Conservation (phyloP, 2,888 invertebrate species). For the Pterostichus niger region DNA sequence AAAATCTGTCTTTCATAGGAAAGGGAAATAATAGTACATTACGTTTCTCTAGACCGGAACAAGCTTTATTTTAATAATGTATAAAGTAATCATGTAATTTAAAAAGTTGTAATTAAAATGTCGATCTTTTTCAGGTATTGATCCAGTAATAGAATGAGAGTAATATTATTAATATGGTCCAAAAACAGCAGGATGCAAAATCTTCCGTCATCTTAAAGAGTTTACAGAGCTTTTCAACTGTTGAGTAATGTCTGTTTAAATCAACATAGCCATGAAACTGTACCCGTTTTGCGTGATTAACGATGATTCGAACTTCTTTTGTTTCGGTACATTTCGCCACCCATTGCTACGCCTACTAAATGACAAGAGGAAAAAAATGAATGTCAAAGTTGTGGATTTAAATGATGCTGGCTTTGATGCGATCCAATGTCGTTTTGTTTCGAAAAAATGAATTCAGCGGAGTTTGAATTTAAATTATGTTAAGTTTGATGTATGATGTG, state of each 20-base stretch:
- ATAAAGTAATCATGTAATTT: no score
- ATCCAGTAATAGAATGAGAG: no score
- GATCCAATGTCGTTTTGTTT: conserved; percentile 39
- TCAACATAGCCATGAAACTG: conserved; percentile 35
- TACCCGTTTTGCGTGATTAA: conserved; percentile 51
- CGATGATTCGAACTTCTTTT: conserved; percentile 60
- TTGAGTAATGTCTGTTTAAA: conserved; percentile 60
- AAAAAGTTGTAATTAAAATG: no score
- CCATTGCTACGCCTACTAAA: background rate
- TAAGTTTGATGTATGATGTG: conserved; percentile 49
- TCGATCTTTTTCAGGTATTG: no score
- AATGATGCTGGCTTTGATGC: conserved; percentile 41
- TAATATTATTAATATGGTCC: no score
- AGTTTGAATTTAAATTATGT: conserved; percentile 32
- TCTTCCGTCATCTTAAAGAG: background rate
- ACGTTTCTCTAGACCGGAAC: no score
- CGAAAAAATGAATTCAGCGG: conserved; percentile 34
- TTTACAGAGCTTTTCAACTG: background rate
- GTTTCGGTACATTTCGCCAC: conserved; percentile 46
- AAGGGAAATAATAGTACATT: no score
- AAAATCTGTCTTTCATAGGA: no score
- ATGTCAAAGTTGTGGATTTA: conserved; percentile 50
- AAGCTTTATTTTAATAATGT: no score
- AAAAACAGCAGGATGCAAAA: no score
- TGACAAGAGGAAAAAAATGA: conserved; percentile 30